Conservation (phyloP, 2,888 invertebrate species). For the Drosophila bunnanda region DNA sequence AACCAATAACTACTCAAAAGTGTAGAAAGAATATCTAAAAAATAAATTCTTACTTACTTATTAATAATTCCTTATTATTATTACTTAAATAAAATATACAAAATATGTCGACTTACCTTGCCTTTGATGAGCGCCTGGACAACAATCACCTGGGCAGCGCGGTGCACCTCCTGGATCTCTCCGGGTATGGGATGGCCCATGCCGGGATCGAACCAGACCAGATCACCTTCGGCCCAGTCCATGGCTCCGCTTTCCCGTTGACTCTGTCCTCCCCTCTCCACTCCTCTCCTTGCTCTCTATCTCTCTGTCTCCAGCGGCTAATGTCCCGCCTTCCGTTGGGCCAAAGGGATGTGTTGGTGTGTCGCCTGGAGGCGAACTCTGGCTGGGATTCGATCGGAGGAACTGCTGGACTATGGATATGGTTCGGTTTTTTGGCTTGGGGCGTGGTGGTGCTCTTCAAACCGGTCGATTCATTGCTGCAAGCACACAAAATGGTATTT, state of each 20-base stretch:
- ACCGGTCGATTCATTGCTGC: conserved; percentile 65
- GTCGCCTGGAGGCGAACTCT: conserved; percentile 9
- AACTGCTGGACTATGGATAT: conserved; percentile 6
- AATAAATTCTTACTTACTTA: no score
- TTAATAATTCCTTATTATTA: neutral
- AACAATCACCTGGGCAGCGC: conserved; percentile 94
- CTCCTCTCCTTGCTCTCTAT: neutral
- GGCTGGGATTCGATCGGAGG: neutral
- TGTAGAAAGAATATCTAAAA: no score
- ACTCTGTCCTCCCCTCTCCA: conserved; percentile 6
- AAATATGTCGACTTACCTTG: conserved; percentile 89
- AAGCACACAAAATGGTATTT: conserved; percentile 39
- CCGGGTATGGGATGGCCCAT: conserved; percentile 96
- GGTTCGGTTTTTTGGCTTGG: conserved; percentile 5
- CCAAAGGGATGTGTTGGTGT: neutral
- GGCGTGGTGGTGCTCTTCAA: conserved; percentile 40
- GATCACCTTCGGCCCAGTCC: conserved; percentile 92
- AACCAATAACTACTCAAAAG: no score
- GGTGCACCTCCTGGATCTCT: conserved; percentile 94
- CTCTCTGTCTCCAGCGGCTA: neutral
- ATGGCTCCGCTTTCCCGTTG: conserved; percentile 61
- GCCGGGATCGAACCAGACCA: conserved; percentile 97
- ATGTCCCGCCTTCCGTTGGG: conserved; percentile 4
- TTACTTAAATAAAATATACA: neutral
- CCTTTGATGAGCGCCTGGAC: conserved; percentile 94